Evolutionary conservation across 2,888 invertebrate species (phyloP).

Genomic region (Proisotoma minuta): DNA sequence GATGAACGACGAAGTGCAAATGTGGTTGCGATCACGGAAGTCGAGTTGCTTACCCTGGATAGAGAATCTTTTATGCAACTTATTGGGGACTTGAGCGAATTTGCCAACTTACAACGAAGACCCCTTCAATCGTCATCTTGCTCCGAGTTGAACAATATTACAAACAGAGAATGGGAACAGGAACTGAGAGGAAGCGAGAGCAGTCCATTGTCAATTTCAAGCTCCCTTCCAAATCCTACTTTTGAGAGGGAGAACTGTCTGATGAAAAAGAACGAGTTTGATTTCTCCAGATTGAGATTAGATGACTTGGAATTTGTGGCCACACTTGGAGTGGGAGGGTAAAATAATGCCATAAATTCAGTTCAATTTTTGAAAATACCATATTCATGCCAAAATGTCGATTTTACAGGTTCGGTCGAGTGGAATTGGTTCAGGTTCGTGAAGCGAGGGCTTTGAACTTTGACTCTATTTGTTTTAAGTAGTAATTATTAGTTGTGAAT

Average conservation of each 20-base stretch:
- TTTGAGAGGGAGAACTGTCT: conserved; percentile 35
- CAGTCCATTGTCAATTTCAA: conserved; percentile 15
- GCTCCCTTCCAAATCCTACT: conserved; percentile 26
- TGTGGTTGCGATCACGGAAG: conserved; percentile 56
- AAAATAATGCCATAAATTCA: too few relatives aligned
- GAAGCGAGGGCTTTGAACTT: too few relatives aligned
- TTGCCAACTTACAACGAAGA: conserved; percentile 54
- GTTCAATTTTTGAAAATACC: too few relatives aligned
- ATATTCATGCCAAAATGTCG: too few relatives aligned
- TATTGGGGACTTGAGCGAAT: conserved; percentile 72
- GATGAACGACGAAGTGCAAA: conserved; percentile 66
- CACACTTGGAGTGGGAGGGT: conserved; percentile 89
- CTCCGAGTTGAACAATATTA: conserved; percentile 22
- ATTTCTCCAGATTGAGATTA: conserved; percentile 64
- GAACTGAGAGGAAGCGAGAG: conserved; percentile 6
- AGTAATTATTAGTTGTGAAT: too few relatives aligned
- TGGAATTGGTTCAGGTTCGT: conserved; percentile 65
- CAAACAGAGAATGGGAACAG: too few relatives aligned
- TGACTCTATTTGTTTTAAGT: too few relatives aligned
- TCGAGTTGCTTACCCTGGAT: conserved; percentile 68
- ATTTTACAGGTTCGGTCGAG: conserved; percentile 84
- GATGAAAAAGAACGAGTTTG: conserved; percentile 56
- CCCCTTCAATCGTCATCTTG: conserved; percentile 28
- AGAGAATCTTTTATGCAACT: conserved; percentile 83
- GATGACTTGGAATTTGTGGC: conserved; percentile 74